phyloP scores from a whole-genome alignment of 2,113 vertebrate species.

The Oxygymnocypris stewartii region DNA sequence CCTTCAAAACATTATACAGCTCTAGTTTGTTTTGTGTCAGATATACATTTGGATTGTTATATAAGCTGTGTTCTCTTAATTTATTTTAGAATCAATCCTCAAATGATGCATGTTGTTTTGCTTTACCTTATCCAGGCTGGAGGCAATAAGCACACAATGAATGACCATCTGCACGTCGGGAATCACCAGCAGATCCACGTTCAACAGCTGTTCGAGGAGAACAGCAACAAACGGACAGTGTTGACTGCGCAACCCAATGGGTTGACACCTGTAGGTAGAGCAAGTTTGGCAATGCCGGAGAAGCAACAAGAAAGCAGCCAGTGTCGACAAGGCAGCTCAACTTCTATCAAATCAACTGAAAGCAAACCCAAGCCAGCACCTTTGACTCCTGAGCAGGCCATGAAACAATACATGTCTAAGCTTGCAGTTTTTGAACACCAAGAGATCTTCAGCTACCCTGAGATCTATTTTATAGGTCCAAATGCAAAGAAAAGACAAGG shows the following conservation, averaged over 20 bases:
- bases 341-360: conserved; percentile 86
- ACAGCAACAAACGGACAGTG: conserved; percentile 90
- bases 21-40: background rate
- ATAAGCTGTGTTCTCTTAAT: background rate
- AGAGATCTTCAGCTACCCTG: conserved; percentile 91
- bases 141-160: conserved; percentile 85
- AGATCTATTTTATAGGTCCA: conserved; percentile 92
- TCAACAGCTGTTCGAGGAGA: conserved; percentile 92
- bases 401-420: conserved; percentile 98
- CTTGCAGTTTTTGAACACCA: conserved; percentile 93
- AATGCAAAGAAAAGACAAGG: conserved; percentile 94
- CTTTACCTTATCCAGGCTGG: conserved; percentile 77
- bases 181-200: conserved; percentile 87
- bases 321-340: conserved; percentile 84
- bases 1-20: background rate
- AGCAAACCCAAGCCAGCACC: conserved; percentile 79
- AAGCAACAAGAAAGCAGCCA: conserved; percentile 81
- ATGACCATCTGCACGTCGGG: conserved; percentile 81
- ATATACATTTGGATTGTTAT: background rate
- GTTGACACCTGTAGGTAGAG: conserved; percentile 79
- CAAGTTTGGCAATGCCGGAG: conserved; percentile 81
- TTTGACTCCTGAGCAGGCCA: conserved; percentile 88
- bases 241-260: conserved; percentile 93
- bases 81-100: conserved; percentile 21
- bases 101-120: conserved; percentile 37